Evolutionary conservation across 2,113 vertebrate species (phyloP).

Genomic region (Cyprinodon variegatus): DNA sequence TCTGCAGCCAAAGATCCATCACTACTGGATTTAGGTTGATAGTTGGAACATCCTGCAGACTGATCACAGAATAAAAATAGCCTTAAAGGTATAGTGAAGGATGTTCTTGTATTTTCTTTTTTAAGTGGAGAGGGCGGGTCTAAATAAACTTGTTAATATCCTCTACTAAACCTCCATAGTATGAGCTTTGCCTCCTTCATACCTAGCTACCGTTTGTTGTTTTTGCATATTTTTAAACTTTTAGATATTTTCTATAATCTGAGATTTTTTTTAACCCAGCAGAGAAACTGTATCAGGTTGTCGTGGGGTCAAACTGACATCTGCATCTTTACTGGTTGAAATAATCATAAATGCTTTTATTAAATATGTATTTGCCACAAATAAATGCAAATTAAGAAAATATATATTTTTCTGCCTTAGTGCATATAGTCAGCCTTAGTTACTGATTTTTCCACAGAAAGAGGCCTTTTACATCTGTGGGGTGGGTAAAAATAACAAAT

Average conservation of each 20-base stretch:
- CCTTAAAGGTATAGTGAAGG: too few species aligned
- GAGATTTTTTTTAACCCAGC: slow-evolving; percentile 38
- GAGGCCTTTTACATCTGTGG: not conserved
- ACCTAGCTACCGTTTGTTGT: not conserved
- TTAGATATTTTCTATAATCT: not conserved
- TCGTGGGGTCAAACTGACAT: slow-evolving; percentile 14
- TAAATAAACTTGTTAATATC: too few species aligned
- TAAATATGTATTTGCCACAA: not conserved
- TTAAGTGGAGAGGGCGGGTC: too few species aligned
- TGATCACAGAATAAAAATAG: too few species aligned
- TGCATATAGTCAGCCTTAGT: too few species aligned
- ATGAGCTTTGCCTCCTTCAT: not conserved
- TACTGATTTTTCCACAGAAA: not conserved
- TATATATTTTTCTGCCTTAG: too few species aligned
- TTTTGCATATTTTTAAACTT: slow-evolving; percentile 12
- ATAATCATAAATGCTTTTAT: not conserved
- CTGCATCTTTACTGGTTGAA: slow-evolving; percentile 16
- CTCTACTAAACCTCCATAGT: too few species aligned
- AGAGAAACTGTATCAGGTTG: not conserved
- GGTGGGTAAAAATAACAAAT: not conserved
- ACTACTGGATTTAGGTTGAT: too few species aligned
- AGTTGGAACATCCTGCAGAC: too few species aligned
- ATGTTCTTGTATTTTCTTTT: too few species aligned
- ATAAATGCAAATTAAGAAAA: not conserved
- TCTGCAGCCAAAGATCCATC: too few species aligned